Evolutionary conservation across 1,140 invertebrate genomes (phyloP), one percentile per base, ranked within the genome.

Genomic region (Chironomus striatipennis): DNA sequence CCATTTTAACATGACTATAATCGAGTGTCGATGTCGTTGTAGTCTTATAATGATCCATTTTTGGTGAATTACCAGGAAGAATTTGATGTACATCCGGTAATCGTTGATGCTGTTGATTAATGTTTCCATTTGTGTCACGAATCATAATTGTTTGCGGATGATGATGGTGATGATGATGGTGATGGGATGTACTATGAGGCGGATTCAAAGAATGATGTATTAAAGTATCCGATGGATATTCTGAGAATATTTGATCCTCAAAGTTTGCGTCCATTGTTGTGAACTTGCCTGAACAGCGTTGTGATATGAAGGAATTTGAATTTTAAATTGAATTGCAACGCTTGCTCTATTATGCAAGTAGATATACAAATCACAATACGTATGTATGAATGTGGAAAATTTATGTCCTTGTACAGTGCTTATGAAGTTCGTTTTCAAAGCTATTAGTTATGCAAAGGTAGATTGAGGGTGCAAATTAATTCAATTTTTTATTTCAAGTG

Each of bases 61-160:
- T 82, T 7, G 81, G 81, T 0, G 81, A 82, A 20, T 80, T 80
- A 47, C 75, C 75, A 0, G 81, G 79, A 15, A 82, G 74, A 0
- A 82, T 78, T 6, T 79, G 82, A 74, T 82, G 81, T 75, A 81
- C 81, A 67, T 82, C 81, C 20, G 81, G 81, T 43, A 82, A 73
- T 3, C 81, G 76, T 73, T 82, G 80, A 21, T 73, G 65, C 18
- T 74, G 73, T 24, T 18, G 77, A 77, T 74, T 79, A 80, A 7
- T 80, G 74, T 57, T 79, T 87, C 76, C 76, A 87, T 80, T 42
- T 34, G 24, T 34, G 24, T 34, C 24, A 86, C 90, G 90, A 43
- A 93, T 83, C 89, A 93, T 92, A 76, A 92, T 90, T 79, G 90
- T 87, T 73, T 89, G 88, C 75, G 86, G 87, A 78, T 89, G 88